Base-by-base conservation (phyloP, 2,113 vertebrate species). In the Grallaria varia region DNA sequence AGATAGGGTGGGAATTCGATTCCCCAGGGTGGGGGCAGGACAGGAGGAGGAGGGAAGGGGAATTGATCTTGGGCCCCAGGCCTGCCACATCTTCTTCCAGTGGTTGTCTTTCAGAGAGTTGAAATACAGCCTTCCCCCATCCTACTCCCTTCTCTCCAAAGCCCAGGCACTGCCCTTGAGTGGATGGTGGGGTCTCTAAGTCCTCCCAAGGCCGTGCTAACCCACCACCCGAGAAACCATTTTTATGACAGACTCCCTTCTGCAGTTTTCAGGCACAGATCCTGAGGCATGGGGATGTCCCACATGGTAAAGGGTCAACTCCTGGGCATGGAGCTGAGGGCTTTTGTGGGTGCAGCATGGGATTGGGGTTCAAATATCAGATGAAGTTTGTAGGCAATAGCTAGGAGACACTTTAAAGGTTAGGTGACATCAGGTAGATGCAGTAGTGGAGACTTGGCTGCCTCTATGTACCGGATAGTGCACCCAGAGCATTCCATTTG, bases 1-100 rank as follows among this genome's bases (percentile, higher is more conserved):
- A 91, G 89, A 92, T 93, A 95, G 84, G 49, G 45, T 66, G 87
- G 74, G 78, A 95, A 94, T 40, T 44, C 3, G 0, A 23, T 76
- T 91, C 40, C 67, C 31, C 1, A 0, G 84, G 4, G 27, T 49
- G n/a, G 27, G n/a, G 23, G 42, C 0, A 1, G 17, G 12, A 47
- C n/a, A 49, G 53, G 19, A 72, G 62, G 39, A 81, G 42, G 49
- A 79, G 27, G 56, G 55, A 69, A 58, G 27, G 19, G 9, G 35
- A 33, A 37, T 18, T 74, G 66, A 28, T 87, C 82, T 60, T 74
- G 64, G n/a, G 63, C 28, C 31, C 16, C 31, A 74, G 59, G 23
- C 16, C 68, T 66, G 35, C 50, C 75, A 39, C 24, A 27, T 73
- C 55, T 84, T 83, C 31, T 67, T n/a, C 28, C n/a, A 74, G 62